Conservation (phyloP, 2,888 invertebrate species). For the Hyalella azteca region DNA sequence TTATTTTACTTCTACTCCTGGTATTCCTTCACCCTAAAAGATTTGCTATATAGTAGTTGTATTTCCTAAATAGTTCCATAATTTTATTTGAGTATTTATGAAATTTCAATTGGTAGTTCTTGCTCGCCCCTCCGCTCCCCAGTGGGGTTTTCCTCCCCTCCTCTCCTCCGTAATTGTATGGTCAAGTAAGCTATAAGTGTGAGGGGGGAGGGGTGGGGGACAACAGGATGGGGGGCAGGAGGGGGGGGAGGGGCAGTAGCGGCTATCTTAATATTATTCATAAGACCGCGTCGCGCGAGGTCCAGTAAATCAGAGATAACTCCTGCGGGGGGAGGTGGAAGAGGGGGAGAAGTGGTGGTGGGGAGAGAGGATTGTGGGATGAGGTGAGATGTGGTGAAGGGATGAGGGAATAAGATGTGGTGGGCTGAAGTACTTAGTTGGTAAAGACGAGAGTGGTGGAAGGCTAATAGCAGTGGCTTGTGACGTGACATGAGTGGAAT, state of each 20-base stretch:
- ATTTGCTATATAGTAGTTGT: too few relatives aligned
- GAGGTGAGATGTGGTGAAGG: background rate
- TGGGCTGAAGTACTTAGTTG: too few relatives aligned
- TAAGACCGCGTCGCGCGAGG: constrained; percentile 50
- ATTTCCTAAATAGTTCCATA: too few relatives aligned
- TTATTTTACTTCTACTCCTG: too few relatives aligned
- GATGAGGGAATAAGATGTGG: background rate
- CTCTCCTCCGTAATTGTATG: background rate
- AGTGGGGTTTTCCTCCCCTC: background rate
- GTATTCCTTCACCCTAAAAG: too few relatives aligned
- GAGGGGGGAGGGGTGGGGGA: background rate
- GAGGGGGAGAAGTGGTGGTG: background rate
- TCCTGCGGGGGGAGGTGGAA: background rate
- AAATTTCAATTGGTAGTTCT: background rate
- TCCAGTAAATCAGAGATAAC: constrained; percentile 57
- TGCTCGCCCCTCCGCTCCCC: background rate
- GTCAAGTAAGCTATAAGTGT: background rate
- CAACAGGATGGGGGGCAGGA: background rate
- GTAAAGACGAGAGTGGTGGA: too few relatives aligned
- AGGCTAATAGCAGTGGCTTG: too few relatives aligned
- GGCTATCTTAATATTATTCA: constrained; percentile 56
- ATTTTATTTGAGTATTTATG: too few relatives aligned
- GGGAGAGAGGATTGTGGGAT: background rate
- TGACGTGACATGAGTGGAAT: too few relatives aligned
- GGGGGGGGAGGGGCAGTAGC: background rate